Evolutionary conservation across 2,113 vertebrate genomes (phyloP), one percentile per base, ranked within the genome.

Genomic region (Salminus brasiliensis): DNA sequence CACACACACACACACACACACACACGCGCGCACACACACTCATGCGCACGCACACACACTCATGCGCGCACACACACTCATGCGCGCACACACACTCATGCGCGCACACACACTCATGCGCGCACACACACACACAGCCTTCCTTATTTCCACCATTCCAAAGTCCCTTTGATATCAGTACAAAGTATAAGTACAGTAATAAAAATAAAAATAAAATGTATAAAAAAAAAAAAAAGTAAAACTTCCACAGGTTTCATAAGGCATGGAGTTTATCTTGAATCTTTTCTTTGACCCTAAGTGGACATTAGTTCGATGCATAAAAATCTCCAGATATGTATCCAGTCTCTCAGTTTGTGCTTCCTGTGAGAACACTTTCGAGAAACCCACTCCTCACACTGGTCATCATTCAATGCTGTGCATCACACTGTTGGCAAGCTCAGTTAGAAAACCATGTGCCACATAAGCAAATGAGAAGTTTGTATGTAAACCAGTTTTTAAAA

Each of bases 181-280:
- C 49, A 83, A 81, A 59, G 0, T 70, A 53, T 84, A 78, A 75
- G 69, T 69, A 76, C 83, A 86, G 85, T 81, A 84, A 82, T 83
- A 55, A 80, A 74, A 85, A 83, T 76, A 52, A 85, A 84, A 72
- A 81, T 57, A 80, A 80, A 82, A 82, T 55, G 55, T 59, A 60
- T 43, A 59, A 82, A 79, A 39, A 18, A 49, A 77, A 65, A 81
- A 23, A 83, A 79, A 88, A 87, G 36, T 47, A 65, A 75, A 84
- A 80, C 83, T 76, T 88, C 89, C 89, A 91, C 88, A 89, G 87
- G 89, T 87, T 90, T 84, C 83, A 82, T 92, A 92, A 93, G 91
- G 93, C 91, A 91, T 91, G 87, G 83, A 82, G 82, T 85, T 87
- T 71, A 70, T 80, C 66, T 76, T 73, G 55, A 83, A 84, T 63